Conservation (phyloP, 2,113 vertebrate species). For the Melanerpes aurifrons region DNA sequence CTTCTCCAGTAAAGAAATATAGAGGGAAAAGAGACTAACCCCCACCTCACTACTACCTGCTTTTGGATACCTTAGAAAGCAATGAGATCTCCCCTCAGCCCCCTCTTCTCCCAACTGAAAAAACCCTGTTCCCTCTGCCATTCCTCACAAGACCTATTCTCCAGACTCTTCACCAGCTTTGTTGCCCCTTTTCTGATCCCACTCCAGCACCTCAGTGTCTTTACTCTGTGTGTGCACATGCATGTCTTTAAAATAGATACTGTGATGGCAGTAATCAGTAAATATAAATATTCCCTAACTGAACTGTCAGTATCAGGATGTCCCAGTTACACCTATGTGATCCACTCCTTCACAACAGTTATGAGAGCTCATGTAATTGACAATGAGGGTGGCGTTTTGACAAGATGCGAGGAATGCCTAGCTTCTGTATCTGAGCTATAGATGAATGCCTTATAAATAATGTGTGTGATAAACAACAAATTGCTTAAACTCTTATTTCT, state of each 20-base stretch:
- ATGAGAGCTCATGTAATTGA: background rate
- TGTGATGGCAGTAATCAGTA: background rate
- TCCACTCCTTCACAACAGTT: background rate
- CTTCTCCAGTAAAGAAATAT: too few species aligned
- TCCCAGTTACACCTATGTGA: background rate
- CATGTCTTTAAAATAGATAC: background rate
- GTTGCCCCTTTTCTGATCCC: too few species aligned
- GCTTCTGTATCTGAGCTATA: background rate
- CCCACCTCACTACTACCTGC: too few species aligned
- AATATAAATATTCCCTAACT: background rate
- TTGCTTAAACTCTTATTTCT: conserved; percentile 24
- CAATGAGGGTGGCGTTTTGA: background rate
- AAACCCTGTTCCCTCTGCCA: too few species aligned
- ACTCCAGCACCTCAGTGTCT: background rate
- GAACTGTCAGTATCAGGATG: background rate
- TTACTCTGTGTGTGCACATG: background rate
- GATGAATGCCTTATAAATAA: conserved; percentile 18
- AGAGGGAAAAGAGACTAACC: too few species aligned
- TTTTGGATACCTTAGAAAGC: too few species aligned
- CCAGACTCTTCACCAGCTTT: too few species aligned
- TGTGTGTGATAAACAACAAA: conserved; percentile 21
- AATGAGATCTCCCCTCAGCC: too few species aligned
- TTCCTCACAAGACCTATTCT: too few species aligned
- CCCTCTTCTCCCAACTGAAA: too few species aligned
- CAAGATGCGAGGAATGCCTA: background rate